phyloP scores from a whole-genome alignment of 2,797 vertebrate species.

The Microctenopoma steveboyesi region DNA sequence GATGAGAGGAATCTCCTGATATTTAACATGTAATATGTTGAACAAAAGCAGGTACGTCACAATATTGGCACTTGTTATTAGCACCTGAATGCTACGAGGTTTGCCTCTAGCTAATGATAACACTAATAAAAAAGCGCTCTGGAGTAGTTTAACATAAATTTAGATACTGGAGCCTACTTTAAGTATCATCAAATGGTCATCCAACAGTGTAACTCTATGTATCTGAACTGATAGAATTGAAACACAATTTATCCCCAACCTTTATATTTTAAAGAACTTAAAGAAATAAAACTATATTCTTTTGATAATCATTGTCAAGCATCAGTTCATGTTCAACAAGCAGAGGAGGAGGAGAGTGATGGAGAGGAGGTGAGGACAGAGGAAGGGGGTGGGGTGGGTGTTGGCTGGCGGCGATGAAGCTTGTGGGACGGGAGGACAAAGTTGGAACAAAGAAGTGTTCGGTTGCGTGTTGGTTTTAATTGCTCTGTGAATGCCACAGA shows the following conservation, averaged over 20 bases:
- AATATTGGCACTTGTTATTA: conserved; percentile 13
- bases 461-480: conserved; percentile 1
- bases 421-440: not conserved
- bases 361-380: not conserved
- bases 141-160: conserved; percentile 2
- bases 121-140: not conserved
- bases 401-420: not conserved
- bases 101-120: not conserved
- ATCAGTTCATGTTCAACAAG: conserved; percentile 54
- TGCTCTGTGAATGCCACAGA: conserved; percentile 1
- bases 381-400: not conserved
- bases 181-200: not conserved
- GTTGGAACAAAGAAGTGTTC: not conserved
- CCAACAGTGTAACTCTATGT: not conserved
- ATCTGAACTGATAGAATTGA: conserved; percentile 32
- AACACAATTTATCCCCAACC: conserved; percentile 30
- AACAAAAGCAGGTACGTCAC: not conserved
- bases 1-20: not conserved
- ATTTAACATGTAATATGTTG: not conserved
- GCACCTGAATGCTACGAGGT: not conserved
- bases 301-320: conserved; percentile 59
- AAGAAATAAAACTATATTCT: conserved; percentile 59
- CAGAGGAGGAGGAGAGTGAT: conserved; percentile 18
- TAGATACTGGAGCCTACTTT: not conserved
- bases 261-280: conserved; percentile 43